Conservation (phyloP, 2,888 invertebrate genomes). For the Achlya flavicornis region DNA sequence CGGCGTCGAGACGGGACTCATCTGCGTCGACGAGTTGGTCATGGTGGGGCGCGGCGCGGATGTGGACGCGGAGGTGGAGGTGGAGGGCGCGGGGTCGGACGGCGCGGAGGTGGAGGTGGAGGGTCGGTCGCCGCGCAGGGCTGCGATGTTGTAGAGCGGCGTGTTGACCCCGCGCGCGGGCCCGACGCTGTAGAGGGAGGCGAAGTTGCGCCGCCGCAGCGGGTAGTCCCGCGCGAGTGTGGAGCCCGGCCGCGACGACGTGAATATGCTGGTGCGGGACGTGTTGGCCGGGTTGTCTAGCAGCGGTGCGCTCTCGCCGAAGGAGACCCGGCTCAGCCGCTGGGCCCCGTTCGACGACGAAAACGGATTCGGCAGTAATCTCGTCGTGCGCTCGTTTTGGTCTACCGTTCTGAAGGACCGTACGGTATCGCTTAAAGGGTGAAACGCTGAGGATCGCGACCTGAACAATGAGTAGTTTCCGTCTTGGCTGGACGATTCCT, state of each 20-base stretch:
- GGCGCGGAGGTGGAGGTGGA: slow-evolving; percentile 26
- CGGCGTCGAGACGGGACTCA: slow-evolving; percentile 55
- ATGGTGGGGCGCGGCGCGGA: slow-evolving; percentile 46
- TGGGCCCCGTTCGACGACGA: slow-evolving; percentile 54
- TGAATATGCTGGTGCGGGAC: slow-evolving; percentile 72
- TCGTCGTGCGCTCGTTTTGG: slow-evolving; percentile 57
- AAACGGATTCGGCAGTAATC: slow-evolving; percentile 73
- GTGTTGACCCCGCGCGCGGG: slow-evolving; percentile 19
- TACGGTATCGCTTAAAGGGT: slow-evolving; percentile 61
- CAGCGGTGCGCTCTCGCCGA: slow-evolving; percentile 33
- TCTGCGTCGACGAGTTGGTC: slow-evolving; percentile 63
- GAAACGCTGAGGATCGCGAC: slow-evolving; percentile 73
- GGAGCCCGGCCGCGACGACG: slow-evolving; percentile 55
- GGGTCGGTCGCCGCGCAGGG: slow-evolving; percentile 23
- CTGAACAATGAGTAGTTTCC: slow-evolving; percentile 62
- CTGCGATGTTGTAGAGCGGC: slow-evolving; percentile 14
- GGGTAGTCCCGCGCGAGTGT: slow-evolving; percentile 42
- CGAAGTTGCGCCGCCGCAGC: slow-evolving; percentile 49
- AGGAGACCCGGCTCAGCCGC: slow-evolving; percentile 45
- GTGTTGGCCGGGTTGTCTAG: slow-evolving; percentile 47
- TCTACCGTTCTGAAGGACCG: slow-evolving; percentile 60
- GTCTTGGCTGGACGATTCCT: slow-evolving; percentile 42
- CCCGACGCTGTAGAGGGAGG: slow-evolving; percentile 15
- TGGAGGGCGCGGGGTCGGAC: slow-evolving; percentile 36
- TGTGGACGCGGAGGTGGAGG: slow-evolving; percentile 31